Evolutionary conservation across 2,113 vertebrate genomes (phyloP), one percentile per base, ranked within the genome.

Genomic region (Prunella himalayana): DNA sequence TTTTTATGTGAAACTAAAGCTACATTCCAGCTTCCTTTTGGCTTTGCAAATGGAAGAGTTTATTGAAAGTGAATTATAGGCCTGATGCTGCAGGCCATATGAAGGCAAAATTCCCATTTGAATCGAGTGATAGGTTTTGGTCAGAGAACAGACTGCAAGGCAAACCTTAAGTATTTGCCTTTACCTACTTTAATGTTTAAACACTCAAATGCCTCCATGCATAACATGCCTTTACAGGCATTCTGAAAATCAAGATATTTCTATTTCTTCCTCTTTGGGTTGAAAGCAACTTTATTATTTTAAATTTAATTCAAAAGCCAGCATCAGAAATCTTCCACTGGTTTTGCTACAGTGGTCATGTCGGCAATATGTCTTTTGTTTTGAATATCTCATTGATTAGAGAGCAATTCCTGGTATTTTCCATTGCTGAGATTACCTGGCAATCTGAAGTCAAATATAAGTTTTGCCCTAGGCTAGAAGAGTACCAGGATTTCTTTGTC

Each of bases 1-100:
- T 97, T 97, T 90, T 56, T 97, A 95, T 92, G 92, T 97, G 97
- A 98, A 97, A 82, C 47, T 86, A 76, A 84, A 94, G 49, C 92
- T 97, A 90, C 87, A 86, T 97, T 94, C 90, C 92, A 87, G 22
- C 91, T 92, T 94, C 89, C 59, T 92, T 96, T 93, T 91, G 81
- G 31, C 90, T 76, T 86, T 96, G 88, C 85, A 91, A 86, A 93
- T 77, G 93, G 86, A 70, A 96, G 90, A 91, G 69, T 91, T 92
- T 88, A 39, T n/a, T 86, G 57, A 70, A 81, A 84, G 17, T 1
- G 6, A 86, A 75, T 84, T 90, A 44, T 23, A 64, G 47, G 68
- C 65, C 83, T 79, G 44, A 50, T 94, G 41, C 24, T 13, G 5
- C 51, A 86, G 79, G 76, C 57, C 61, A 13, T 60, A 37, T 33